These are phyloP conservation scores for Peromyscus polionotus DNA, from an alignment of 2,113 vertebrate genomes.

Conservation along the genomic window DNA sequence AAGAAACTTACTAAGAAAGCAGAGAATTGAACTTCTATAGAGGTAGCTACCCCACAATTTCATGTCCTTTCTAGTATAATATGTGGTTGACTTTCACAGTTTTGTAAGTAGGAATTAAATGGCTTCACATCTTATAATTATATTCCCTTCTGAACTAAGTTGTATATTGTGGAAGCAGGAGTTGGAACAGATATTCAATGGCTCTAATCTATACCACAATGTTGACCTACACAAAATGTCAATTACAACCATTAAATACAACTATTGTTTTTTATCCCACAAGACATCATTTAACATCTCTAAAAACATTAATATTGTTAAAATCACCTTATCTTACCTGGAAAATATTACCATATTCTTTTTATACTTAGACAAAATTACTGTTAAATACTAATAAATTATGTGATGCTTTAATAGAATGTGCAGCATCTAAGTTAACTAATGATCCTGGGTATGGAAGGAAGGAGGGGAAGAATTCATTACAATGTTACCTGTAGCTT, in stretches of 20 bases:
- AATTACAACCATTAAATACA: slow-evolving; percentile 8
- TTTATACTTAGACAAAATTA: neutral
- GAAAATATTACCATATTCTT: slow-evolving; percentile 1
- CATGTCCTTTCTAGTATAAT: neutral
- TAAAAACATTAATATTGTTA: slow-evolving; percentile 6
- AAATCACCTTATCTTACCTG: neutral
- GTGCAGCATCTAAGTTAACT: neutral
- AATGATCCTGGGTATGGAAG: neutral
- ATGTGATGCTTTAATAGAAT: slow-evolving; percentile 25
- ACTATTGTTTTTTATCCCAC: neutral
- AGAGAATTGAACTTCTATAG: neutral
- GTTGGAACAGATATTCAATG: neutral
- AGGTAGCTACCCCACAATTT: neutral
- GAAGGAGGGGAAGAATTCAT: neutral
- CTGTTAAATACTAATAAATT: neutral
- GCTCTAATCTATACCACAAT: neutral
- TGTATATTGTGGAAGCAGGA: neutral
- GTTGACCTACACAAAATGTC: slow-evolving; percentile 1
- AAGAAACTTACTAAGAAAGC: neutral
- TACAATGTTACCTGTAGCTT: slow-evolving; percentile 50
- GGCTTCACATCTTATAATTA: neutral
- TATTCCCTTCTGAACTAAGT: neutral
- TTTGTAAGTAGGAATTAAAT: slow-evolving; percentile 16
- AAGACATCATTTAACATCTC: neutral
- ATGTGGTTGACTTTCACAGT: neutral